These are phyloP conservation scores for Idaea biselata DNA, from an alignment of 2,888 invertebrate genomes.

Conservation along the genomic window DNA sequence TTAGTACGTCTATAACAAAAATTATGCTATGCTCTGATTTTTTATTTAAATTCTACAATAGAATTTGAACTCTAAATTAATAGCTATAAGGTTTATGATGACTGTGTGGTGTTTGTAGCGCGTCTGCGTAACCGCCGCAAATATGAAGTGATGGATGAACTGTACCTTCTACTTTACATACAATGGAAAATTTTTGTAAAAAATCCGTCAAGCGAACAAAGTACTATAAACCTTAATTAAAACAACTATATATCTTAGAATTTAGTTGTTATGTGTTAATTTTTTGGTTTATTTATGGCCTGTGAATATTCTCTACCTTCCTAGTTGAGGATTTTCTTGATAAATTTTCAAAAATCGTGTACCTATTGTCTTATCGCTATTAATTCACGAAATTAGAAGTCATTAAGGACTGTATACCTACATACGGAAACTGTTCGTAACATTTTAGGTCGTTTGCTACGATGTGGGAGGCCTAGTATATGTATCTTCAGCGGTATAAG, in stretches of 20 bases:
- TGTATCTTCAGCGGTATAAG: background rate
- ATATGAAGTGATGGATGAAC: slow-evolving; percentile 78
- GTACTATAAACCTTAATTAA: slow-evolving; percentile 74
- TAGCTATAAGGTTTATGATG: slow-evolving; percentile 43
- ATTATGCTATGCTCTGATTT: background rate
- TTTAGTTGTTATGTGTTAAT: slow-evolving; percentile 58
- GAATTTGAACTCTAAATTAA: background rate
- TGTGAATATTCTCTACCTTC: slow-evolving; percentile 34
- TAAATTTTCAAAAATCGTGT: background rate
- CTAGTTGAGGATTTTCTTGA: background rate
- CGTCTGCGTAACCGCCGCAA: slow-evolving; percentile 43
- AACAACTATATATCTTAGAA: slow-evolving; percentile 64
- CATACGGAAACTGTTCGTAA: background rate
- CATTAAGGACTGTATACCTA: background rate
- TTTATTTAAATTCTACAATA: background rate
- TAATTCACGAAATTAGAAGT: background rate
- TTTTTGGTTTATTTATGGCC: slow-evolving; percentile 50
- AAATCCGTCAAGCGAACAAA: slow-evolving; percentile 56
- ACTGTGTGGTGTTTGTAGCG: background rate
- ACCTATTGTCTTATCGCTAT: background rate
- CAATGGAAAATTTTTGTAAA: slow-evolving; percentile 70
- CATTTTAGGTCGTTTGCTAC: background rate
- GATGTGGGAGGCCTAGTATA: background rate
- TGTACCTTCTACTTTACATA: slow-evolving; percentile 68
- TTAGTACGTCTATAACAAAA: slow-evolving; percentile 15